Evolutionary conservation across 37 sponge, comb jelly and placozoan species (phyloP).

Genomic region (Lycopodina hypogea): DNA sequence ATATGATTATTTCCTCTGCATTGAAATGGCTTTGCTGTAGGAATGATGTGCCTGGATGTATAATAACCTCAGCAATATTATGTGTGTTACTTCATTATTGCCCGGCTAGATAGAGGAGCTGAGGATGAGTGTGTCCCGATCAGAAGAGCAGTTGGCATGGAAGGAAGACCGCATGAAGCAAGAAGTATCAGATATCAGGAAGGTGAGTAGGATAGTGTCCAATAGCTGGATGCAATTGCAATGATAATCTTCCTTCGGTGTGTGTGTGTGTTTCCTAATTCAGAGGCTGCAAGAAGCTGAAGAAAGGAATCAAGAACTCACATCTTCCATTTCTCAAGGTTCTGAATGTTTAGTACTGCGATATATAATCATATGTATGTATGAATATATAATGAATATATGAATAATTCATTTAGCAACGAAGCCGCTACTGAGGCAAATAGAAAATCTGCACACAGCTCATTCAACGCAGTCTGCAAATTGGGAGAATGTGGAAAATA

Average conservation of each 20-base stretch:
- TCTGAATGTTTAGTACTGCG: neutral
- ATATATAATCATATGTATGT: neutral
- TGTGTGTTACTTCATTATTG: no score
- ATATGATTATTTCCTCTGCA: no score
- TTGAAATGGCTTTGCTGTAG: no score
- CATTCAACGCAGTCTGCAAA: slow-evolving; percentile 72
- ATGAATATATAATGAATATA: no score
- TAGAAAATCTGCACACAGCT: slow-evolving; percentile 78
- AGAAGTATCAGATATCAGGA: slow-evolving; percentile 68
- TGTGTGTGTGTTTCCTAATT: neutral
- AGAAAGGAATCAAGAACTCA: slow-evolving; percentile 78
- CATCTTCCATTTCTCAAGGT: slow-evolving; percentile 82
- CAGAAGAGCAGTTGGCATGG: slow-evolving; percentile 88
- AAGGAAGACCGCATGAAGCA: slow-evolving; percentile 81
- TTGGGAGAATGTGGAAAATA: slow-evolving; percentile 85
- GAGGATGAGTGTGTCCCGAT: slow-evolving; percentile 54
- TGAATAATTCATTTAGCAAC: slow-evolving; percentile 50
- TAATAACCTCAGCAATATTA: no score
- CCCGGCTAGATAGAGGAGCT: slow-evolving; percentile 72
- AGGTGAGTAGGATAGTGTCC: slow-evolving; percentile 31
- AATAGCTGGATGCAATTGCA: neutral
- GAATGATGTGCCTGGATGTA: no score
- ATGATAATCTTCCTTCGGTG: neutral
- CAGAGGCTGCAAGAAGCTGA: slow-evolving; percentile 93
- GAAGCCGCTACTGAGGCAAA: slow-evolving; percentile 81